These are phyloP conservation scores for Eutrigla gurnardus DNA, from an alignment of 2,797 vertebrate genomes.

Conservation along the genomic window DNA sequence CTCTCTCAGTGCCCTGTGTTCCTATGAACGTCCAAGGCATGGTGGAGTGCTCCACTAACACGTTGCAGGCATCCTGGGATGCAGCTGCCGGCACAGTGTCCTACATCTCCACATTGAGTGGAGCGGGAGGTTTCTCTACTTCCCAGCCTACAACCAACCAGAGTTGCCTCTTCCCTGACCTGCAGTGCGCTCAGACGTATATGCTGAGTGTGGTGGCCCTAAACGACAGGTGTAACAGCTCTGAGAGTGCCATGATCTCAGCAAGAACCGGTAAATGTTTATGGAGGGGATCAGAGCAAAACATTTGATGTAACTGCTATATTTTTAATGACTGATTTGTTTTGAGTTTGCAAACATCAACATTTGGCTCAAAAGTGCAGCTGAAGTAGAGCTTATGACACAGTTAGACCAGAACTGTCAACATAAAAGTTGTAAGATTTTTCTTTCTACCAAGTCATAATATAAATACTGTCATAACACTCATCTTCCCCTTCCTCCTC, in stretches of 20 bases:
- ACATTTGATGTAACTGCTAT: neutral
- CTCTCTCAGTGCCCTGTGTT: slow-evolving; percentile 77
- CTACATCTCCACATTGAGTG: slow-evolving; percentile 69
- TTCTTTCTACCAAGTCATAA: neutral
- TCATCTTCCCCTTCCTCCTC: neutral
- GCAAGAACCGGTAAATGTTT: slow-evolving; percentile 72
- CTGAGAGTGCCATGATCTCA: slow-evolving; percentile 40
- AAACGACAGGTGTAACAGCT: slow-evolving; percentile 76
- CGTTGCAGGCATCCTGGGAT: slow-evolving; percentile 72
- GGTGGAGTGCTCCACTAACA: slow-evolving; percentile 75
- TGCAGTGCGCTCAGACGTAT: slow-evolving; percentile 79
- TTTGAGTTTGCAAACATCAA: neutral
- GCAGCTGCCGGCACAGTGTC: slow-evolving; percentile 59
- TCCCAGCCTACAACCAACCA: slow-evolving; percentile 41
- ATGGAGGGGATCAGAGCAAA: neutral
- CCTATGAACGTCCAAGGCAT: slow-evolving; percentile 58
- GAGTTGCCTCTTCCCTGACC: slow-evolving; percentile 62
- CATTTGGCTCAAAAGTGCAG: neutral
- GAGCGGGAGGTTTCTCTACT: slow-evolving; percentile 39
- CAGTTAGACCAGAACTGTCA: neutral
- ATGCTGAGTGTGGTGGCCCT: slow-evolving; percentile 63
- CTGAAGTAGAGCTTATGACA: neutral
- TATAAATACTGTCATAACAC: neutral
- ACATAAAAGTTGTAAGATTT: neutral
- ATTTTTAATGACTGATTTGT: neutral